These are phyloP conservation scores for Piaya cayana DNA, from an alignment of 2,113 vertebrate species.

Conservation along the genomic window DNA sequence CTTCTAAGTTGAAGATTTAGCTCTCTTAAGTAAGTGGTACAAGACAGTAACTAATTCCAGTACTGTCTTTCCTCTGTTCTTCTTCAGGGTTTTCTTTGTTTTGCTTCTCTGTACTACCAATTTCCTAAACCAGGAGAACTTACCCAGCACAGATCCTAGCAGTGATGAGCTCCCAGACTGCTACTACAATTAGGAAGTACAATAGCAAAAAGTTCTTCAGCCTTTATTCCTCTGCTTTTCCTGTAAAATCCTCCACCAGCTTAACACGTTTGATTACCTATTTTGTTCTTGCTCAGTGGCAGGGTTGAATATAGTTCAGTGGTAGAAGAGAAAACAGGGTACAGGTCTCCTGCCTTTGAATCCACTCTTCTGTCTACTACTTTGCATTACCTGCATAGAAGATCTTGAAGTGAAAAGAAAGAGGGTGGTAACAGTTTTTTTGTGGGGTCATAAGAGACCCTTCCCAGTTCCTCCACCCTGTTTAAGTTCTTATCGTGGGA, in stretches of 20 bases:
- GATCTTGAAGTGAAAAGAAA: not conserved
- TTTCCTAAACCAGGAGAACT: not conserved
- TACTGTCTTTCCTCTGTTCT: fast-evolving
- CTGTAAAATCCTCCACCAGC: not conserved
- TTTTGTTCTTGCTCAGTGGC: not conserved
- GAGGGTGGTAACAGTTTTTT: not conserved
- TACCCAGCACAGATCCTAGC: not conserved
- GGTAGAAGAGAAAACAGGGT: not conserved
- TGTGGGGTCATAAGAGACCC: not conserved
- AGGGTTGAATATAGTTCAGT: not conserved
- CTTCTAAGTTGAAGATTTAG: not conserved
- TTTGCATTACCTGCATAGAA: not conserved
- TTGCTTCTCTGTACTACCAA: not conserved
- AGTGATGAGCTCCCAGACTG: not conserved
- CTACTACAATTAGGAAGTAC: not conserved
- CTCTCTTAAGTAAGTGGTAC: not conserved
- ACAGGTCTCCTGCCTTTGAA: not conserved
- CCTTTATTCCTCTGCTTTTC: not conserved
- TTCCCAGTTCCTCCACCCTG: not conserved
- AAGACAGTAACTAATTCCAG: not conserved
- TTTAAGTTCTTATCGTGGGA: not conserved
- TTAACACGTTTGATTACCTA: not conserved
- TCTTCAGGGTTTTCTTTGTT: not conserved
- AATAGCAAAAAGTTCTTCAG: not conserved
- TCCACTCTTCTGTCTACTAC: not conserved